Percentiles rank a stretch among this genome's conserved stretches.
Evolutionary conservation across 1,140 invertebrate genomes (phyloP).

Genomic region (Trichomalopsis sarcophagae): DNA sequence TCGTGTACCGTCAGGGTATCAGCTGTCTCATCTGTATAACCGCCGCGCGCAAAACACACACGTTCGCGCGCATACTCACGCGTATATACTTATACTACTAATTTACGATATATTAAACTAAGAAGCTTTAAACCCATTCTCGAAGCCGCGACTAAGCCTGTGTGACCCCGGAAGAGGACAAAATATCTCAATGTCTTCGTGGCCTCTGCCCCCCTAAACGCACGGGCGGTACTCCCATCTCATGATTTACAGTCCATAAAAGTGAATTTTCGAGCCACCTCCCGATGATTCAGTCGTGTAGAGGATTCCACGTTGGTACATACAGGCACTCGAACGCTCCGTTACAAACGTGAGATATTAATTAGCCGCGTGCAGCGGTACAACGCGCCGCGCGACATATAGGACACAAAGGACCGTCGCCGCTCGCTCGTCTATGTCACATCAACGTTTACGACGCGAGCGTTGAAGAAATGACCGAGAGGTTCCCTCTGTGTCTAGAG

Average conservation of each 20-base stretch:
- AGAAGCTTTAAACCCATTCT: neutral
- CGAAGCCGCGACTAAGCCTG: neutral
- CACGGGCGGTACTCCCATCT: neutral
- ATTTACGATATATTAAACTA: conserved; percentile 29
- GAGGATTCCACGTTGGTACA: neutral
- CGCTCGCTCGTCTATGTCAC: neutral
- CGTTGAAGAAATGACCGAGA: conserved; percentile 14
- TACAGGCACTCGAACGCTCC: neutral
- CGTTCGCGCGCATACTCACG: neutral
- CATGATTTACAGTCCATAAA: conserved; percentile 53
- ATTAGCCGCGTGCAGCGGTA: conserved; percentile 45
- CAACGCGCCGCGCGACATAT: neutral
- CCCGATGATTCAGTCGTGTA: neutral
- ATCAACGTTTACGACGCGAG: conserved; percentile 17
- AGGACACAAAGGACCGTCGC: conserved; percentile 26
- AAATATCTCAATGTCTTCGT: conserved; percentile 44
- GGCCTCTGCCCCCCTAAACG: neutral
- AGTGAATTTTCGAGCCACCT: conserved; percentile 44
- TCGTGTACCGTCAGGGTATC: neutral
- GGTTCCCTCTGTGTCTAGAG: too few species aligned
- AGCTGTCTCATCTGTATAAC: neutral
- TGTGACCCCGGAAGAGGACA: conserved; percentile 51
- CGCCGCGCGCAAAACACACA: neutral
- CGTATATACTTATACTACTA: neutral
- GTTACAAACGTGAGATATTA: conserved; percentile 53